A percentile compares a stretch with the other conserved stretches of the same genome.
Conservation (phyloP, 1,140 invertebrate species). For the Drosophila parabipectinata region DNA sequence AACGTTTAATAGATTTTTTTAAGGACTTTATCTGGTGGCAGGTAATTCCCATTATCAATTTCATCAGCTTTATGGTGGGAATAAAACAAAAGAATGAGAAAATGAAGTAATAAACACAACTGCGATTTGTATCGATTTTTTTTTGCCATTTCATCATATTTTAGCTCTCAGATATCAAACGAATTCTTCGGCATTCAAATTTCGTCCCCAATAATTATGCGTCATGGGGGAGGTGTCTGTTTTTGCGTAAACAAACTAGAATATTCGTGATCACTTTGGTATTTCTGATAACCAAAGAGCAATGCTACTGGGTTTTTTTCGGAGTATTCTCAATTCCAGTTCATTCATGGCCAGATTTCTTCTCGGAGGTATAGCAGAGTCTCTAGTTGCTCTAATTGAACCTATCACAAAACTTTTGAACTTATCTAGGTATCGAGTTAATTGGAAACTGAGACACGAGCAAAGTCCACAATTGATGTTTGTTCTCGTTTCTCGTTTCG, state of each 20-base stretch:
- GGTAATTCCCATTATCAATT: constrained; percentile 33
- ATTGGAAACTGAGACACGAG: constrained; percentile 69
- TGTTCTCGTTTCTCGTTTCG: constrained; percentile 15
- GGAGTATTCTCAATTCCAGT: constrained; percentile 10
- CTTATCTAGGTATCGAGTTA: constrained; percentile 61
- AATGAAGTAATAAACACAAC: constrained; percentile 11
- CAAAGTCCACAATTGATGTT: constrained; percentile 60
- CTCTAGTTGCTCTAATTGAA: constrained; percentile 47
- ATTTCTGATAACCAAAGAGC: constrained; percentile 56
- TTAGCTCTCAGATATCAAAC: constrained; percentile 10
- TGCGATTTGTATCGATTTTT: constrained; percentile 16
- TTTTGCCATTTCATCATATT: constrained; percentile 34
- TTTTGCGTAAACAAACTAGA: constrained; percentile 67
- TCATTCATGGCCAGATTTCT: constrained; percentile 63
- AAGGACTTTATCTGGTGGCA: constrained; percentile 17
- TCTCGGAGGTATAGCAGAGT: constrained; percentile 37
- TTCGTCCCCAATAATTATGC: constrained; percentile 32
- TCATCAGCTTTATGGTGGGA: constrained; percentile 34
- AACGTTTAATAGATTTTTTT: constrained; percentile 8
- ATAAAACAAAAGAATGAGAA: neutral
- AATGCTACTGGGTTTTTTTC: constrained; percentile 59
- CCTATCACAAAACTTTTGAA: constrained; percentile 53
- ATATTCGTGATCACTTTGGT: constrained; percentile 31
- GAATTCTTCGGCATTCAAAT: constrained; percentile 36
- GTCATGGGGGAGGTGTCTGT: constrained; percentile 36